phyloP scores from a whole-genome alignment of 2,888 invertebrate species.

The Scaptomyza parva region DNA sequence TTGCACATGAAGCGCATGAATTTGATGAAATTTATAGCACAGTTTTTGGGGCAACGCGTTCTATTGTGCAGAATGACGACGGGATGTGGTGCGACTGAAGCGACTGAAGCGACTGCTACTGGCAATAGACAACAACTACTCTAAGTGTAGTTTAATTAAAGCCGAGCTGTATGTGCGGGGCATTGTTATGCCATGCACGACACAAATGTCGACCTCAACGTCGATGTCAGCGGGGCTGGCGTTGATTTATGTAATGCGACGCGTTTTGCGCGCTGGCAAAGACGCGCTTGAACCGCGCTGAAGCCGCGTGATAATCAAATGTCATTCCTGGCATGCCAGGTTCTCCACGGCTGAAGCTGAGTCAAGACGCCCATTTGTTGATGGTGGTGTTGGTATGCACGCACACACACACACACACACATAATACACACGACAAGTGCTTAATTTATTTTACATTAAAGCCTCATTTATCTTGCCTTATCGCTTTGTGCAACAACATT shows the following conservation, averaged over 20 bases:
- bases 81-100: too few relatives aligned
- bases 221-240: constrained; percentile 44
- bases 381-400: constrained; percentile 4
- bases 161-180: constrained; percentile 50
- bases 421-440: constrained; percentile 75
- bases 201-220: constrained; percentile 41
- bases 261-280: constrained; percentile 57
- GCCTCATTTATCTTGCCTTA: constrained; percentile 79
- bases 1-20: constrained; percentile 36
- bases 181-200: constrained; percentile 62
- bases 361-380: constrained; percentile 25
- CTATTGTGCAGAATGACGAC: constrained; percentile 10
- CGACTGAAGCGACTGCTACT: constrained; percentile 8
- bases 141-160: constrained; percentile 73
- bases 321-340: constrained; percentile 73
- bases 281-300: constrained; percentile 63
- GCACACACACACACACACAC: constrained; percentile 10
- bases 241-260: constrained; percentile 67
- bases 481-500: constrained; percentile 76
- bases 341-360: constrained; percentile 9
- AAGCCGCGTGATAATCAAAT: constrained; percentile 78
- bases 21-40: constrained; percentile 59
- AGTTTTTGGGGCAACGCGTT: constrained; percentile 35
- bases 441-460: constrained; percentile 80
- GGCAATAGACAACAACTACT: constrained; percentile 47